Evolutionary conservation across 2,888 invertebrate species (phyloP).

Genomic region (Helleia helle): DNA sequence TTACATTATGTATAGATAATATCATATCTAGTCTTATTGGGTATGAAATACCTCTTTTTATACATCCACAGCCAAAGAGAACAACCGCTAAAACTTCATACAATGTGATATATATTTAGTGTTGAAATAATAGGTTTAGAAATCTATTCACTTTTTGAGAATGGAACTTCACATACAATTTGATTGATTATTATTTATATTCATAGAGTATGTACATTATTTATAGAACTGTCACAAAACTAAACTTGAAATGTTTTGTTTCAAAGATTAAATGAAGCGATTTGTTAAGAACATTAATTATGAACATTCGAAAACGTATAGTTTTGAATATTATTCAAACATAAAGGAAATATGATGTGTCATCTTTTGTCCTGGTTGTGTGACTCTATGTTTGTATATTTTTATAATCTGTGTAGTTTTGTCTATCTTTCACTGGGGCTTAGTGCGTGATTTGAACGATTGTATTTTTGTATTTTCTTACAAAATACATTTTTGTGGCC

Average conservation of each 20-base stretch:
- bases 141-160: not conserved
- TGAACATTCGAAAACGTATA: too few relatives aligned
- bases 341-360: too few relatives aligned
- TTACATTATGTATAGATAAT: not conserved
- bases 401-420: constrained; percentile 42
- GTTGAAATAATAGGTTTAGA: not conserved
- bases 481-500: too few relatives aligned
- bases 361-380: constrained; percentile 18
- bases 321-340: too few relatives aligned
- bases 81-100: not conserved
- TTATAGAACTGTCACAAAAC: too few relatives aligned
- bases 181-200: too few relatives aligned
- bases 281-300: too few relatives aligned
- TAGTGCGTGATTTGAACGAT: constrained; percentile 22
- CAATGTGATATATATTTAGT: not conserved
- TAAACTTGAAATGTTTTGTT: too few relatives aligned
- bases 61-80: constrained; percentile 18
- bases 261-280: too few relatives aligned
- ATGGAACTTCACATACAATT: too few relatives aligned
- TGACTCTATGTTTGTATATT: constrained; percentile 43
- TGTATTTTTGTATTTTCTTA: constrained; percentile 24
- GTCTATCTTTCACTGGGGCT: constrained; percentile 32
- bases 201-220: too few relatives aligned
- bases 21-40: constrained; percentile 14
- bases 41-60: constrained; percentile 17